phyloP scores from a whole-genome alignment of 2,888 invertebrate genomes.

The Rhabditoides inermis region DNA sequence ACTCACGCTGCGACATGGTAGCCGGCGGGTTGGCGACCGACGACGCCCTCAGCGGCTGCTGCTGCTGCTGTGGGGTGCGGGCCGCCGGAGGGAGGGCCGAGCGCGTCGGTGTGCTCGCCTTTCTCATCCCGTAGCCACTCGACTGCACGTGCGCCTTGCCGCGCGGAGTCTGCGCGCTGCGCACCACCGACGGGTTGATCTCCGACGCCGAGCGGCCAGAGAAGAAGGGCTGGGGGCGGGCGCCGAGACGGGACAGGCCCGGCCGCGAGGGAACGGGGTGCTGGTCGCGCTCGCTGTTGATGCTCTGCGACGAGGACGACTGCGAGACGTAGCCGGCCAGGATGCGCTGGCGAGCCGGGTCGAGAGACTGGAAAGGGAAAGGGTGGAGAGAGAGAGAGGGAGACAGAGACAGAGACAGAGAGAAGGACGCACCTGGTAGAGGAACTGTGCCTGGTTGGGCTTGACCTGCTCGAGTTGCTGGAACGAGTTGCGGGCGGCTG shows the following conservation, averaged over 20 bases:
- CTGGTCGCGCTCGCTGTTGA: slow-evolving; percentile 19
- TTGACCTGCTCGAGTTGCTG: slow-evolving; percentile 20
- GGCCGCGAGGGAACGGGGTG: slow-evolving; percentile 3
- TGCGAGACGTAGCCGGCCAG: slow-evolving; percentile 62
- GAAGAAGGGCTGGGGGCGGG: slow-evolving; percentile 6
- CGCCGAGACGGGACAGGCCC: background rate
- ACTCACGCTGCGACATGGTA: too few relatives aligned
- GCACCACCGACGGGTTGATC: too few relatives aligned
- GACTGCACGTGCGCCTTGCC: too few relatives aligned
- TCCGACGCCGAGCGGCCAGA: slow-evolving; percentile 12
- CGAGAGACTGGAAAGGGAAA: slow-evolving; percentile 63
- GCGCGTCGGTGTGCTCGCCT: too few relatives aligned
- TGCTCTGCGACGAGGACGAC: slow-evolving; percentile 51
- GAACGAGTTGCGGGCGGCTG: slow-evolving; percentile 63
- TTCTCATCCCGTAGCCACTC: too few relatives aligned
- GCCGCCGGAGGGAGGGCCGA: too few relatives aligned
- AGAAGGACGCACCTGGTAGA: slow-evolving; percentile 16
- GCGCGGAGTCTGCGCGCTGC: too few relatives aligned
- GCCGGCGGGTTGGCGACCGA: too few relatives aligned
- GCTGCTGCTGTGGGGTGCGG: too few relatives aligned
- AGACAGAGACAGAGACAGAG: too few relatives aligned
- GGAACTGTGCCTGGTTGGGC: slow-evolving; percentile 21
- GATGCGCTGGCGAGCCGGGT: slow-evolving; percentile 67
- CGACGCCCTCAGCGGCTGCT: too few relatives aligned
- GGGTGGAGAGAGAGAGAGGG: too few relatives aligned